Evolutionary conservation across 2,113 vertebrate genomes (phyloP).

Genomic region (Rhegmatorhina hoffmannsi): DNA sequence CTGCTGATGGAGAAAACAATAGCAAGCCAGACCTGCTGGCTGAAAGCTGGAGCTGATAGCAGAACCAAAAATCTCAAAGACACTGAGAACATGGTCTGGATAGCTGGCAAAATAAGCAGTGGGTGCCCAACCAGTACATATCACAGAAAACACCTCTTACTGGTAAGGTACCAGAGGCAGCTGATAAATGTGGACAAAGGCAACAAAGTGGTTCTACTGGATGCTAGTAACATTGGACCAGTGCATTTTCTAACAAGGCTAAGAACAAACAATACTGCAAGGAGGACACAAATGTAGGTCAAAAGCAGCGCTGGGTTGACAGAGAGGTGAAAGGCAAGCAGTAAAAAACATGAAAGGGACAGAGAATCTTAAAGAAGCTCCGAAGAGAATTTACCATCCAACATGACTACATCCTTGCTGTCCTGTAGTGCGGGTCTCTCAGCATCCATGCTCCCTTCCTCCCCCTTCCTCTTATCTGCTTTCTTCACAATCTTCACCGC

Average conservation of each 20-base stretch:
- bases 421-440: not conserved
- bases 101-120: not conserved
- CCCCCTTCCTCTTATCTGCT: constrained; percentile 84
- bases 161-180: not conserved
- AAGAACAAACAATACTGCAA: not conserved
- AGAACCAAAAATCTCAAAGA: not conserved
- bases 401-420: constrained; percentile 85
- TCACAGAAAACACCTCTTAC: not conserved
- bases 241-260: not conserved
- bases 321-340: not conserved
- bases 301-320: not conserved
- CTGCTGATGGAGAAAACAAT: not conserved
- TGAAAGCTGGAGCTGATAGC: not conserved
- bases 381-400: constrained; percentile 78
- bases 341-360: not conserved
- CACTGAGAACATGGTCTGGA: not conserved
- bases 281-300: not conserved
- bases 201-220: not conserved
- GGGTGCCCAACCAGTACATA: not conserved
- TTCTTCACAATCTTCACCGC: constrained; percentile 85
- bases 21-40: not conserved
- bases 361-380: not conserved
- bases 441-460: not conserved
- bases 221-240: not conserved
- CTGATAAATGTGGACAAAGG: not conserved